A percentile compares a stretch with the other conserved stretches of the same genome.
These are phyloP conservation scores for Limnephilus rhombicus DNA, from an alignment of 2,888 invertebrate species.

Conservation along the genomic window DNA sequence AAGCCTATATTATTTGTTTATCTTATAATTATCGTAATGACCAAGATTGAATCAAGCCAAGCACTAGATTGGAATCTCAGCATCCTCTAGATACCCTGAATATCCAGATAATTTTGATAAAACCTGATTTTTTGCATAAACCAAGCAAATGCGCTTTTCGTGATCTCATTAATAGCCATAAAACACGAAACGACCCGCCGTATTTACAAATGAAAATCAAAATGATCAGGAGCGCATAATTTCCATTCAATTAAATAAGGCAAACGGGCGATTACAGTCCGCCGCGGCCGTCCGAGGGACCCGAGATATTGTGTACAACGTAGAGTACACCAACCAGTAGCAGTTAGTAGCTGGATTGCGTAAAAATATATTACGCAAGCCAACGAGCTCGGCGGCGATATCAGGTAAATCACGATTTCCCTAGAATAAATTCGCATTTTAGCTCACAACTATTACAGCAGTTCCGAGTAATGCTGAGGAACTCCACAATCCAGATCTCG, in stretches of 20 bases:
- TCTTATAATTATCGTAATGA: neutral
- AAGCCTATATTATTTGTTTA: neutral
- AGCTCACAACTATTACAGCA: constrained; percentile 47
- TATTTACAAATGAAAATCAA: constrained; percentile 48
- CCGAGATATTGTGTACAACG: neutral
- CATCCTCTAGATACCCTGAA: neutral
- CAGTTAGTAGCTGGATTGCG: constrained; percentile 54
- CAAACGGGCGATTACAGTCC: constrained; percentile 41
- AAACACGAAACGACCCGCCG: constrained; percentile 35
- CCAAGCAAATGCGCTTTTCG: constrained; percentile 41
- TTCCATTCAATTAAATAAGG: constrained; percentile 58
- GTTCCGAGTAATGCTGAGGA: constrained; percentile 37
- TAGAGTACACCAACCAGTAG: neutral
- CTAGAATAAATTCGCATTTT: constrained; percentile 47
- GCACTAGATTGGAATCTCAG: neutral
- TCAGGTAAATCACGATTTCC: constrained; percentile 51
- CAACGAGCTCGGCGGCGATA: constrained; percentile 27
- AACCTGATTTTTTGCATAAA: constrained; percentile 26
- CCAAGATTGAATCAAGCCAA: neutral
- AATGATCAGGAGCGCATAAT: constrained; percentile 58
- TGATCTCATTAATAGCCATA: constrained; percentile 56
- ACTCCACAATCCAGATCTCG: constrained; percentile 62
- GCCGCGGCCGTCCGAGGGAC: neutral
- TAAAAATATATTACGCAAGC: constrained; percentile 56
- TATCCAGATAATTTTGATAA: constrained; percentile 20